Conservation (phyloP, 2,797 vertebrate species). For the Pelobates cultripes region DNA sequence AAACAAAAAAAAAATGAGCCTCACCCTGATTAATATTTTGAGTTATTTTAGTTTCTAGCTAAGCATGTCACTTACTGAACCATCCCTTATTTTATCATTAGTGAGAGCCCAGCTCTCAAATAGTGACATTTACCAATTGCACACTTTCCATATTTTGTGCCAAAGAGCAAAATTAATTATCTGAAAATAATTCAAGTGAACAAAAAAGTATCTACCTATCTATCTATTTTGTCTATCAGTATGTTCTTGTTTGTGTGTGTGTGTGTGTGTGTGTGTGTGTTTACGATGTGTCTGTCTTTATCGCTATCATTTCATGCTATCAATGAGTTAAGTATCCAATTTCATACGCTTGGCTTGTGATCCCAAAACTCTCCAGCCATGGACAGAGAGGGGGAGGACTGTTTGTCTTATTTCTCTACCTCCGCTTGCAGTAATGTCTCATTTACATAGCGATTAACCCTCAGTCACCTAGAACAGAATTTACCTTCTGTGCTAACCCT, state of each 20-base stretch:
- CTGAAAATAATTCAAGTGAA: slow-evolving; percentile 8
- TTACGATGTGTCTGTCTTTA: background rate
- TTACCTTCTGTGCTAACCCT: background rate
- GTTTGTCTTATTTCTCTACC: slow-evolving; percentile 35
- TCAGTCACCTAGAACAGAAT: background rate
- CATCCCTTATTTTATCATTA: slow-evolving; percentile 5
- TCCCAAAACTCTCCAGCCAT: slow-evolving; percentile 6
- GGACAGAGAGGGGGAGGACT: slow-evolving; percentile 26
- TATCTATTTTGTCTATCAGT: too few species aligned
- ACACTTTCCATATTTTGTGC: background rate
- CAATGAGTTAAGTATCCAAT: background rate
- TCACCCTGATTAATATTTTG: slow-evolving; percentile 14
- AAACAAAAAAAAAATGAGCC: background rate
- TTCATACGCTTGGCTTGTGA: slow-evolving; percentile 10
- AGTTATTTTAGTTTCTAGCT: background rate
- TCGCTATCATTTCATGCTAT: background rate
- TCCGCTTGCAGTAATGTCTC: slow-evolving; percentile 15
- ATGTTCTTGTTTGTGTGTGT: background rate
- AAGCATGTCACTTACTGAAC: background rate
- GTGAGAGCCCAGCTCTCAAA: background rate
- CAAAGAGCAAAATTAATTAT: background rate
- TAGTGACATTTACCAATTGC: background rate
- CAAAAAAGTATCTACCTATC: background rate
- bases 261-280: background rate
- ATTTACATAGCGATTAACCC: slow-evolving; percentile 44